Conservation (phyloP, 2,797 vertebrate genomes). For the Enoplosus armatus region DNA sequence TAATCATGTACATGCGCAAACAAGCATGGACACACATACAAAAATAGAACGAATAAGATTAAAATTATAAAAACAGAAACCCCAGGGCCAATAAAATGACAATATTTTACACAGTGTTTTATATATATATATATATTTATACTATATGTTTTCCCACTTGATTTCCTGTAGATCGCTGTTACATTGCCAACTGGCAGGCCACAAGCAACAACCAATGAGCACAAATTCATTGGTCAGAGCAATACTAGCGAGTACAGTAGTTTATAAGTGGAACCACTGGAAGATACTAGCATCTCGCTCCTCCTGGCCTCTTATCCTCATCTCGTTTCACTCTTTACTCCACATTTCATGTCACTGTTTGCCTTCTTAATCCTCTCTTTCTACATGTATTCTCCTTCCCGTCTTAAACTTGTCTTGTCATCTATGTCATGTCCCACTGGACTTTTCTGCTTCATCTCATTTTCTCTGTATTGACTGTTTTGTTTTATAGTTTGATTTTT, state of each 20-base stretch:
- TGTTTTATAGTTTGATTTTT: not conserved
- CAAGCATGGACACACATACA: not conserved
- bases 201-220: not conserved
- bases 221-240: not conserved
- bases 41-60: not conserved
- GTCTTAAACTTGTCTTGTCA: not conserved
- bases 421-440: not conserved
- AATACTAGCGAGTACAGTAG: too few species aligned
- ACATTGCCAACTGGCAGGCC: not conserved
- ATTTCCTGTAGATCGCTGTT: slow-evolving; percentile 1
- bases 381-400: not conserved
- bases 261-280: too few species aligned
- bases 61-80: not conserved
- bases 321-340: not conserved
- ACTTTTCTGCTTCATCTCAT: not conserved
- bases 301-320: not conserved
- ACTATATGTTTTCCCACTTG: not conserved
- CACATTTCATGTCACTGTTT: not conserved
- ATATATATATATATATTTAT: too few species aligned
- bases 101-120: too few species aligned
- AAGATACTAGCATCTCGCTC: not conserved
- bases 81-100: slow-evolving; percentile 1
- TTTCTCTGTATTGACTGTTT: not conserved
- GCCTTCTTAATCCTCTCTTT: not conserved
- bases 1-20: not conserved